Base-by-base conservation (phyloP, 2,888 invertebrate genomes). In the Margaritifera margaritifera region DNA sequence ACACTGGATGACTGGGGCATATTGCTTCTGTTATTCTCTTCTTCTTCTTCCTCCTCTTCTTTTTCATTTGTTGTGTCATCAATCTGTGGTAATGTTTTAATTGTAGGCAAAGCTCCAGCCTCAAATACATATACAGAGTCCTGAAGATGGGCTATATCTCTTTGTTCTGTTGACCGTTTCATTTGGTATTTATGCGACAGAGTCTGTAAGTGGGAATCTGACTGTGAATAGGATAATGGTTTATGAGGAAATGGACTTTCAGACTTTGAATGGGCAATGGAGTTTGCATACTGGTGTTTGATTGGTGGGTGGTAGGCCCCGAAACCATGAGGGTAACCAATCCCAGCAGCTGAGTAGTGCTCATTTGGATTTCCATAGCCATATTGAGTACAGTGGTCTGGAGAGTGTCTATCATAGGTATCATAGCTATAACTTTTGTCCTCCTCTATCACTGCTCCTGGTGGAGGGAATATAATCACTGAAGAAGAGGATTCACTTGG, bases 311-410 rank as follows among this genome's bases (percentile, higher is more conserved):
- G 77, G 69, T 83, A 81, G 5, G 77, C 80, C 52, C 84, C 68
- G 19, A 66, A 67, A 18, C 62, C 83, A 64, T 85, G 64, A 19
- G 75, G 86, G 3, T 87, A 87, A 6, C 87, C 87, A 20, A 84
- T 78, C 56, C 85, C 83, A 42, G 81, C 85, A 51, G 82, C 80
- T 15, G 85, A 84, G 68, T 87, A 86, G 67, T 83, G 78, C 56
- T 82, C 79, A 66, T 81, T 80, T 18, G 82, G 80, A 69, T 82
- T 78, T 59, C 80, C 81, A 69, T 88, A 86, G 59, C 81, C 81
- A 64, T 75, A 74, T 70, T 86, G 87, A 54, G 78, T 83, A 22
- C 74, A 77, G 52, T 84, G 80, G 24, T 77, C 79, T 1, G 87
- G 87, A 11, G 85, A 86, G 74, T 86, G 84, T 42, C 80, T 74